Evolutionary conservation across 1,140 invertebrate species (phyloP), one percentile per base, ranked within the genome.

Genomic region (Aphaenogaster rudis): DNA sequence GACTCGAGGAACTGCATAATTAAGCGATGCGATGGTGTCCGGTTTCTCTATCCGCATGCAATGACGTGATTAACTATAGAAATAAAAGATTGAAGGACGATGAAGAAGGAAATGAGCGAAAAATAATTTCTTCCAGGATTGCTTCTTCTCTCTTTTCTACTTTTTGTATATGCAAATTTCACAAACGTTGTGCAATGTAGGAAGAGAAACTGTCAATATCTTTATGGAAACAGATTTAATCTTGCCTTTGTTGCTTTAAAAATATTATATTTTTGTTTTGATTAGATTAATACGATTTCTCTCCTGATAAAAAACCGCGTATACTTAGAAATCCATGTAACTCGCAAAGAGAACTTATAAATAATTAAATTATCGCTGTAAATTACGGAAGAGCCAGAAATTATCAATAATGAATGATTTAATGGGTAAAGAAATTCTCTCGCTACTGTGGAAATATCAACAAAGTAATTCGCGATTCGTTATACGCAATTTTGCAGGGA

Each of bases 1-100:
- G 42, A 42, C 42, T 66, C 39, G 86, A 77, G 63, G 80, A 88
- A 74, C 64, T 80, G 57, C 87, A 78, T 79, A 81, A 76, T 74
- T 72, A 33, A 48, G 21, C 39, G 66, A 42, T 33, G n/a, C 36
- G 8, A 28, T 7, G 15, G 0, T 42, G 13, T 36, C 42, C 52
- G 9, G 28, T 82, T 33, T 71, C 64, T 81, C 39, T 17, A 57
- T 69, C 9, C 28, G 15, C 39, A 33, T 28, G 2, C 42, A 15
- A 9, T 64, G 42, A 64, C 33, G 45, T 79, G 15, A 33, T 64
- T 15, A 48, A n/a, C 5, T 21, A 15, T 36, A 21, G 45, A 33
- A 42, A 36, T 7, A 36, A 59, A 5, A 77, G 28, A 48, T 48
- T 28, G 72, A 78, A 64, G 17, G 21, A 64, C 59, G 28, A 78